Conservation (phyloP, 2,797 vertebrate species). For the Myotis planiceps region DNA sequence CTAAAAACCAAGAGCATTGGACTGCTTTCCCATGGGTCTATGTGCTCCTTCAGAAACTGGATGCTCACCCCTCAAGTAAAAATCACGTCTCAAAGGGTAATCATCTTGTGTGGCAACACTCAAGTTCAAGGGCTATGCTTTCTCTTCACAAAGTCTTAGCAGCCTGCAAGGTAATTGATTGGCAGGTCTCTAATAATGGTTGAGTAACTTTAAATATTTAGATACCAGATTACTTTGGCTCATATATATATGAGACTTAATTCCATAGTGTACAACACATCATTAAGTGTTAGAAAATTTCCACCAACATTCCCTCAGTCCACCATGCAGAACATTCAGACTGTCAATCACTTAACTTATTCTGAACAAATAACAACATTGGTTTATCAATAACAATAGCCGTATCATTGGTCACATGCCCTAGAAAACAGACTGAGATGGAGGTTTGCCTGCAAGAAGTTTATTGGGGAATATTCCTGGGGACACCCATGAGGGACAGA, state of each 20-base stretch:
- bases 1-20: neutral
- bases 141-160: neutral
- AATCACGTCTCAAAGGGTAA: neutral
- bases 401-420: neutral
- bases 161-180: neutral
- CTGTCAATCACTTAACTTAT: neutral
- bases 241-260: too few species aligned
- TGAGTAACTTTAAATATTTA: neutral
- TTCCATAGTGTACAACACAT: neutral
- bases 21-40: neutral
- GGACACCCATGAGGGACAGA: neutral
- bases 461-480: neutral
- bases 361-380: neutral
- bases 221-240: neutral
- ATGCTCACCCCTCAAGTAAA: neutral
- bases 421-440: neutral
- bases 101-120: neutral
- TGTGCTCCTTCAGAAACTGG: neutral
- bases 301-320: neutral
- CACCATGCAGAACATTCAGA: neutral
- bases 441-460: neutral
- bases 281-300: neutral
- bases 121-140: neutral
- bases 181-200: neutral
- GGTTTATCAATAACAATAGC: neutral